Conservation (phyloP, 2,888 invertebrate genomes). For the Tipula confusa region DNA sequence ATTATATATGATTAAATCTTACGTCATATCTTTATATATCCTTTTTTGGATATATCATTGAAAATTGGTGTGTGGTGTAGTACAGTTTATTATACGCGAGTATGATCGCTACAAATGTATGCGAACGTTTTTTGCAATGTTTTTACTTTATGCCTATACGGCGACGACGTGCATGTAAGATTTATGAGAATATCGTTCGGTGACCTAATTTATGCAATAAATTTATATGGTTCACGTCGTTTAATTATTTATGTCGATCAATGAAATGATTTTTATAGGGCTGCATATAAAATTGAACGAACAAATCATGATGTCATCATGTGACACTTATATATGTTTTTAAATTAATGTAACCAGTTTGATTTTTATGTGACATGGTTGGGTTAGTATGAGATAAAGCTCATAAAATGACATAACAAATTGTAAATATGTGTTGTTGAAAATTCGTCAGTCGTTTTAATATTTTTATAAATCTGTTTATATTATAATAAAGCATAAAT, state of each 20-base stretch:
- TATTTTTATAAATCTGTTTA: too few species aligned
- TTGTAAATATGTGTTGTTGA: not conserved
- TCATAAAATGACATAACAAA: not conserved
- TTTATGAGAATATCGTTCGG: not conserved
- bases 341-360: not conserved
- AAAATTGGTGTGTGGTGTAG: not conserved
- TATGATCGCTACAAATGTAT: not conserved
- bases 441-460: not conserved
- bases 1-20: not conserved
- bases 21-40: constrained; percentile 1
- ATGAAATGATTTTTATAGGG: too few species aligned
- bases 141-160: too few species aligned
- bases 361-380: not conserved
- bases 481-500: too few species aligned
- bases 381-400: not conserved
- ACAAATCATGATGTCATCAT: too few species aligned
- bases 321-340: not conserved
- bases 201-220: not conserved
- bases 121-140: not conserved
- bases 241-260: not conserved
- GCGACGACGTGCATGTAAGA: not conserved
- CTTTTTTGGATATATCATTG: constrained; percentile 26
- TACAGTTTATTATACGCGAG: not conserved
- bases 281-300: too few species aligned
- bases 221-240: not conserved